Evolutionary conservation across 2,797 vertebrate species (phyloP).

Genomic region (Bufotes viridis): DNA sequence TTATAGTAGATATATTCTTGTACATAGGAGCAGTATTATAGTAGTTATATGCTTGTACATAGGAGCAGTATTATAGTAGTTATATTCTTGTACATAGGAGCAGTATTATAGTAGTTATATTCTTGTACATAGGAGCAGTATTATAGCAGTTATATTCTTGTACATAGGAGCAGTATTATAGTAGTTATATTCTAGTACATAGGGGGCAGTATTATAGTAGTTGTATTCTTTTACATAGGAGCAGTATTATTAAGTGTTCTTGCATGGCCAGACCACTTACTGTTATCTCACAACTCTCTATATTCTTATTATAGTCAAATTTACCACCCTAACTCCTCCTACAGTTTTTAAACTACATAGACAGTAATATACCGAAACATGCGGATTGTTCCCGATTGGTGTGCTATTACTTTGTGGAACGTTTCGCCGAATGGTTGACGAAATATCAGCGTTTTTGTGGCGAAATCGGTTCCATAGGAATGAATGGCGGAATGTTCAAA

Average conservation of each 20-base stretch:
- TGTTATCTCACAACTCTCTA: too few relatives aligned
- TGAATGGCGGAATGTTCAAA: too few relatives aligned
- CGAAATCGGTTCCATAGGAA: too few relatives aligned
- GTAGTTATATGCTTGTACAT: conserved; percentile 11
- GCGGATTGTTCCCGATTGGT: too few relatives aligned
- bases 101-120: conserved; percentile 14
- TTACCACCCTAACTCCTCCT: too few relatives aligned
- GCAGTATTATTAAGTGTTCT: neutral
- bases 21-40: conserved; percentile 7
- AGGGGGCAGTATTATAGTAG: too few relatives aligned
- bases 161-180: neutral
- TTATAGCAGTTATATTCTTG: conserved; percentile 18
- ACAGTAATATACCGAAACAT: too few relatives aligned
- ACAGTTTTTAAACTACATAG: too few relatives aligned
- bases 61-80: conserved; percentile 11
- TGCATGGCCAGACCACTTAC: neutral
- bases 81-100: conserved; percentile 9
- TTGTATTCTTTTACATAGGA: neutral
- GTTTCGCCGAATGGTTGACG: too few relatives aligned
- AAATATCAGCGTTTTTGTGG: too few relatives aligned
- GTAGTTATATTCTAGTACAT: neutral
- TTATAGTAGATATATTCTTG: conserved; percentile 18
- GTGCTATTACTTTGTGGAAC: too few relatives aligned
- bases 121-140: neutral
- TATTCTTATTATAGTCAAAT: too few relatives aligned